Percentiles rank a stretch among this genome's conserved stretches.
These are phyloP conservation scores for Thaleichthys pacificus DNA, from an alignment of 2,797 vertebrate genomes.

Conservation along the genomic window DNA sequence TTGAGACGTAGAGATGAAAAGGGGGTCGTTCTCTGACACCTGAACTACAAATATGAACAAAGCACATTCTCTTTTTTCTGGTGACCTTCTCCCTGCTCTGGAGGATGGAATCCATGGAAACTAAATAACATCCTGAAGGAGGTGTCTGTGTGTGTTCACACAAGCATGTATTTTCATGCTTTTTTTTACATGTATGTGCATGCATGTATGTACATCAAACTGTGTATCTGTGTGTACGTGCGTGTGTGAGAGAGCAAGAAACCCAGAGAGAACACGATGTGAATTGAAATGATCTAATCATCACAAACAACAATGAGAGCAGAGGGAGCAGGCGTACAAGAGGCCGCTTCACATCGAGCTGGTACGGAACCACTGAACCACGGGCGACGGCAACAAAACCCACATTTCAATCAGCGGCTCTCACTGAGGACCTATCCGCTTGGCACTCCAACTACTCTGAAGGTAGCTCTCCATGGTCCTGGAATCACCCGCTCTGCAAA, in stretches of 20 bases:
- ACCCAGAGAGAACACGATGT: neutral
- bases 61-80: conserved; percentile 24
- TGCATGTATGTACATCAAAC: neutral
- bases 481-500: neutral
- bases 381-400: neutral
- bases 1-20: conserved; percentile 17
- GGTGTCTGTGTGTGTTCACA: neutral
- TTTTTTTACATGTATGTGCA: neutral
- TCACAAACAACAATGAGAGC: neutral
- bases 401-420: conserved; percentile 2
- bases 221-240: neutral
- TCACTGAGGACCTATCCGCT: neutral
- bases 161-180: too few relatives aligned
- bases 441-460: neutral
- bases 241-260: neutral
- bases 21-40: neutral
- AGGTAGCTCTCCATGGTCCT: conserved; percentile 22
- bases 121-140: conserved; percentile 12
- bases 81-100: conserved; percentile 30
- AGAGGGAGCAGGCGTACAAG: neutral
- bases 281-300: conserved; percentile 30
- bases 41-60: conserved; percentile 31
- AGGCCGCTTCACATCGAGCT: neutral
- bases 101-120: conserved; percentile 24
- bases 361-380: neutral